Evolutionary conservation across 2,888 invertebrate species (phyloP).

Genomic region (Apomyelois bistriatella): DNA sequence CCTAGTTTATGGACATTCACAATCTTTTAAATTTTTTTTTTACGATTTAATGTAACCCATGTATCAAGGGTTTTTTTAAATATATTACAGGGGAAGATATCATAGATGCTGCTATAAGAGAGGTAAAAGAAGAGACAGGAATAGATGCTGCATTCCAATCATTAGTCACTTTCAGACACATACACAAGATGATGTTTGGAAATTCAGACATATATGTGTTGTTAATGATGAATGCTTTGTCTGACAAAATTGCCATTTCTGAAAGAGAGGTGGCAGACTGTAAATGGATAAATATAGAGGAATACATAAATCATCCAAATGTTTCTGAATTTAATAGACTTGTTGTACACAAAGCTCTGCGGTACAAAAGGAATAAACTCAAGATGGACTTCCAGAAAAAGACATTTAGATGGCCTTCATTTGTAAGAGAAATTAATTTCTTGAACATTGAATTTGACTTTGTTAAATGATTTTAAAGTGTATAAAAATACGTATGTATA

Average conservation of each 20-base stretch:
- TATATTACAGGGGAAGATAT: constrained; percentile 87
- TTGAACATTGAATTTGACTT: constrained; percentile 37
- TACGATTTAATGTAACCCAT: no score
- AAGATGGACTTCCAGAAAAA: constrained; percentile 80
- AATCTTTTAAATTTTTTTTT: no score
- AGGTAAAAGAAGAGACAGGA: constrained; percentile 95
- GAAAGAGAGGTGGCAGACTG: constrained; percentile 87
- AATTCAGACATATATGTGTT: constrained; percentile 94
- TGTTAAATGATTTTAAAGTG: not conserved
- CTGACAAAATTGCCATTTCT: constrained; percentile 82
- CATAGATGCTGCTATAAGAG: constrained; percentile 88
- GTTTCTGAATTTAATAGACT: constrained; percentile 86
- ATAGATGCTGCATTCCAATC: constrained; percentile 86
- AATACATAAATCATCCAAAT: constrained; percentile 84
- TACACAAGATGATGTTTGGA: constrained; percentile 86
- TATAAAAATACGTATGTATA: not conserved
- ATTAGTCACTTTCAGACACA: constrained; percentile 88
- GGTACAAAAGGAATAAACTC: constrained; percentile 80
- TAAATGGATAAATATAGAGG: constrained; percentile 89
- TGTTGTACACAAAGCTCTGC: constrained; percentile 82
- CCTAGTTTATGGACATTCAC: no score
- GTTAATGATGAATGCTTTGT: constrained; percentile 84
- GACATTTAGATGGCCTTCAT: constrained; percentile 57
- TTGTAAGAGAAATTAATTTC: constrained; percentile 55
- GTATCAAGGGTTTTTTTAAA: not conserved